Conservation (phyloP, 2,888 invertebrate genomes). For the Odontomyia ornata region DNA sequence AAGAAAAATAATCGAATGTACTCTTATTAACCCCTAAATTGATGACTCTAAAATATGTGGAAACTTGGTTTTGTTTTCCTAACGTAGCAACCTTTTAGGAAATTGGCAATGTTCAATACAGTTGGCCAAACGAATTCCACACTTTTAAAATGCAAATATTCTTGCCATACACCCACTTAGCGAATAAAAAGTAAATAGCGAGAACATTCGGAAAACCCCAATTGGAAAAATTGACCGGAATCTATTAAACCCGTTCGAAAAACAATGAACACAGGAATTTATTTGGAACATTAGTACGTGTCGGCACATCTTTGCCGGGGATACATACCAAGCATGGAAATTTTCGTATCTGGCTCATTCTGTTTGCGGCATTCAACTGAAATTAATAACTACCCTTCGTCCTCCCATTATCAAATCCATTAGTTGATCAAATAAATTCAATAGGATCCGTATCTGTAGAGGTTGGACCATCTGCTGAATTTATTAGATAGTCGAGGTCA, state of each 20-base stretch:
- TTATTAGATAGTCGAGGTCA: constrained; percentile 46
- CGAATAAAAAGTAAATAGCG: neutral
- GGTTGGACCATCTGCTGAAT: constrained; percentile 45
- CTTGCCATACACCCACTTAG: no score
- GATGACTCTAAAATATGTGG: no score
- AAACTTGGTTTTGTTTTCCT: no score
- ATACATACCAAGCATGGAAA: constrained; percentile 36
- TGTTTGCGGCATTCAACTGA: constrained; percentile 40
- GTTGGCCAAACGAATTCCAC: no score
- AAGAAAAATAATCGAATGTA: no score
- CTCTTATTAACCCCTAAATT: no score
- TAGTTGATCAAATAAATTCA: constrained; percentile 51
- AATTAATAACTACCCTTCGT: constrained; percentile 49
- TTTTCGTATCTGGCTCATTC: constrained; percentile 4
- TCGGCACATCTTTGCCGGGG: constrained; percentile 47
- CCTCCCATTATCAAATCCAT: constrained; percentile 50
- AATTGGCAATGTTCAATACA: no score
- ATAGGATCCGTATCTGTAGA: constrained; percentile 44
- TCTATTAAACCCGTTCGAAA: constrained; percentile 26
- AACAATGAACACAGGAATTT: constrained; percentile 41
- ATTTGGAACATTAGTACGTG: constrained; percentile 49
- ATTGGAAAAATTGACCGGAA: constrained; percentile 22
- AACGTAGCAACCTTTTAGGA: no score
- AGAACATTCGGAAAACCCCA: neutral
- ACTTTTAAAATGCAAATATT: no score